Base-by-base conservation (phyloP, 2,888 invertebrate species). In the Agapostemon virescens region DNA sequence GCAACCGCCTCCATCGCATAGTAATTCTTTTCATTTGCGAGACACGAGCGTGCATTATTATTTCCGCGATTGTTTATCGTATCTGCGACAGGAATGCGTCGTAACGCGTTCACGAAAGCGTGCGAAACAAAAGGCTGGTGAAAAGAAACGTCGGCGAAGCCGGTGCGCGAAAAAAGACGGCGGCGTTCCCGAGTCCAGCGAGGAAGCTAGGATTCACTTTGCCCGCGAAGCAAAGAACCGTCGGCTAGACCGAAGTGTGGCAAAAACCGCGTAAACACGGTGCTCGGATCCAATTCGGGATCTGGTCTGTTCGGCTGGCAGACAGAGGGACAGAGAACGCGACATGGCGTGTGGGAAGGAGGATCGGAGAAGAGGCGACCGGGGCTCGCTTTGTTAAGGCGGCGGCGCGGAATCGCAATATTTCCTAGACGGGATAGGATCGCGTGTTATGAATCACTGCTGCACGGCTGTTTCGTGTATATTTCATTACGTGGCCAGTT, bases 391-490 rank as follows among this genome's bases (percentile, higher is more conserved):
- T 87, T 85, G 87, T 88, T 88, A 86, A 86, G 83, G 84, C 82
- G 84, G 81, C 75, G 83, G 81, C 75, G 83, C 75, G 82, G 85
- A 86, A 86, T 88, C 79, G 86, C 85, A 86, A 86, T 88, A 88
- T 87, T 87, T 88, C 81, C 83, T 84, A 79, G 81, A 69, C 55
- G 85, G 81, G 84, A 87, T 86, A 85, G 87, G 77, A 88, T 88
- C 88, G 87, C 77, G 86, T 63, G 63, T 89, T 89, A 89, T 88
- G 88, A 89, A 88, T 89, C 88, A 88, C 85, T 76, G 81, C 69
- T 77, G 72, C 75, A 76, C 73, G 80, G 69, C 76, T 77, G 76
- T 85, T 85, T 85, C 87, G 82, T 85, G 80, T 86, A 88, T 87
- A 89, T 88, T 89, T 89, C 88, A 89, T 89, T 86, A 87, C 84